Base-by-base conservation (phyloP, 2,113 vertebrate genomes). In the Heterotilapia buettikoferi region DNA sequence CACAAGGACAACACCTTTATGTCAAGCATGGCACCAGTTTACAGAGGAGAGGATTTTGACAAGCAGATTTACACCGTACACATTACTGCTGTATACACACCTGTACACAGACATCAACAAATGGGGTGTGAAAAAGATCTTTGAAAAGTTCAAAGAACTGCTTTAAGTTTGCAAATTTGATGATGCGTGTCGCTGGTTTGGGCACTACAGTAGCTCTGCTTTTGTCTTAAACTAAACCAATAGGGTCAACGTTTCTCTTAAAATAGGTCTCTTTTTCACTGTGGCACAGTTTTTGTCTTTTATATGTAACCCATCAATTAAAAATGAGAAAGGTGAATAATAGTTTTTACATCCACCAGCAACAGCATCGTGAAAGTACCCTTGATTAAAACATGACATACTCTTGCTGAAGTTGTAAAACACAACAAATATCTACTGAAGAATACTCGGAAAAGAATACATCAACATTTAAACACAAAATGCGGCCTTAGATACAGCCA, bases 11-110 rank as follows among this genome's bases (percentile, higher is more conserved):
- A 91, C 88, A 86, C 16, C 68, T 84, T 85, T 59, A 90, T 86
- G 90, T 87, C 87, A 83, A 90, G 91, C 90, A 85, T 91, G 92
- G 92, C 87, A 91, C 82, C 73, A 84, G 86, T 86, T 61, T 86
- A 91, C 87, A 91, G 83, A 92, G 36, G 85, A 89, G 82, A 88
- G 43, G 83, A 66, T 79, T 90, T 92, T 84, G 89, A 85, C 92
- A 92, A 95, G 92, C 91, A 89, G 84, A 90, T 90, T 91, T 90
- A 93, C 90, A 93, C 89, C 90, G 86, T 91, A 90, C 92, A 94
- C 93, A 93, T 86, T 66, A 91, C 61, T 26, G 19, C 71, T 87
- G 88, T 80, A 82, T 43, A 90, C 83, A 91, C 90, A 89, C 79
- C 66, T 26, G 33, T 71, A 93, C 88, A 89, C 66, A 87, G 78